Conservation (phyloP, 2,797 vertebrate species). For the Uromys caudimaculatus region DNA sequence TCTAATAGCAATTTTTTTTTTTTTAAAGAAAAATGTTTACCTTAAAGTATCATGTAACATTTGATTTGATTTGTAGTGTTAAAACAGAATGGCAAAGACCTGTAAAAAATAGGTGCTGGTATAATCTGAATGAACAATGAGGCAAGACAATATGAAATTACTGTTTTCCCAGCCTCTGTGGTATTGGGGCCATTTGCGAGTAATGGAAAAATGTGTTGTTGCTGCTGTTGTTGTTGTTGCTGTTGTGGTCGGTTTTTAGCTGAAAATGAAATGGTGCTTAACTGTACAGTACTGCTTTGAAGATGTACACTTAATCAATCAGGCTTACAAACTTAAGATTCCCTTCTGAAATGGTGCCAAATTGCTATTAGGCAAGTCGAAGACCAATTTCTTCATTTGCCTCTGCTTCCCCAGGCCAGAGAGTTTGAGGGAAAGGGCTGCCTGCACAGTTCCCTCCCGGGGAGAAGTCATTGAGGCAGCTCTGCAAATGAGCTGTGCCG, state of each 20-base stretch:
- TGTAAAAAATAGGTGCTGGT: slow-evolving; percentile 15
- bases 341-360: slow-evolving; percentile 44
- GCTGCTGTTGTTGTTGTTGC: neutral
- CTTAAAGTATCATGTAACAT: neutral
- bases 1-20: neutral
- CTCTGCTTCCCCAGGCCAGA: neutral
- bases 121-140: neutral
- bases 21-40: neutral
- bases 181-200: neutral
- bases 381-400: slow-evolving; percentile 40
- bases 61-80: slow-evolving; percentile 22
- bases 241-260: neutral
- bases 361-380: slow-evolving; percentile 41
- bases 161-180: neutral
- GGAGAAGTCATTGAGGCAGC: slow-evolving; percentile 20
- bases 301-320: slow-evolving; percentile 47
- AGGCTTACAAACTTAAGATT: slow-evolving; percentile 41
- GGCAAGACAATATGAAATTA: neutral
- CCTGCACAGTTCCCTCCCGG: slow-evolving; percentile 17
- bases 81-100: neutral
- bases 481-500: slow-evolving; percentile 38
- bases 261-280: slow-evolving; percentile 38
- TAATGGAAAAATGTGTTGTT: neutral
- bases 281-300: slow-evolving; percentile 23
- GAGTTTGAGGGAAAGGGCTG: slow-evolving; percentile 32